Conservation (phyloP, 2,113 vertebrate species). For the Mastomys coucha region DNA sequence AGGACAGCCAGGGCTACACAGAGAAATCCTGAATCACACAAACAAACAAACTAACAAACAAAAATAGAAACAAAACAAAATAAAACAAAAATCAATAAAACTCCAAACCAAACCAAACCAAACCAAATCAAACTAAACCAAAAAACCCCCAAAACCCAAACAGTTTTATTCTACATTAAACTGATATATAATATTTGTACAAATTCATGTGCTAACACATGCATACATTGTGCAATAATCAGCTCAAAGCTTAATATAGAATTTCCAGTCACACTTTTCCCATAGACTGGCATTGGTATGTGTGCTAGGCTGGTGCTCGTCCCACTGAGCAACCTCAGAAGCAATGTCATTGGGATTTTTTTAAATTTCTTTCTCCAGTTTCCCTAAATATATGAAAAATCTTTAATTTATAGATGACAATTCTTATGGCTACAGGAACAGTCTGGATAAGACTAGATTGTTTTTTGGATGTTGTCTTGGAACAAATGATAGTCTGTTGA, state of each 20-base stretch:
- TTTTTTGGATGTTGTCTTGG: not conserved
- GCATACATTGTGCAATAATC: not conserved
- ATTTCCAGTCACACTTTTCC: not conserved
- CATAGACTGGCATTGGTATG: not conserved
- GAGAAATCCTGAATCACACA: too few relatives aligned
- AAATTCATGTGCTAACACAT: not conserved
- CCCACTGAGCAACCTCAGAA: not conserved
- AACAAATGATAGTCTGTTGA: not conserved
- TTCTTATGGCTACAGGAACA: not conserved
- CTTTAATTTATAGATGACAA: not conserved
- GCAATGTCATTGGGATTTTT: not conserved
- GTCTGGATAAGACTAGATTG: not conserved
- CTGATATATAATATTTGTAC: not conserved
- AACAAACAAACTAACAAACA: too few relatives aligned
- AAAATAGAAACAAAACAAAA: too few relatives aligned
- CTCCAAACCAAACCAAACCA: too few relatives aligned
- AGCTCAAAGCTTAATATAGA: not conserved
- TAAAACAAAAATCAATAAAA: too few relatives aligned
- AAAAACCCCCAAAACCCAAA: too few relatives aligned
- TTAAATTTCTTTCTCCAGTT: conserved; percentile 31
- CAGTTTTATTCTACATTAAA: not conserved
- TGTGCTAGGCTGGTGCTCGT: not conserved
- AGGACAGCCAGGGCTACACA: too few relatives aligned
- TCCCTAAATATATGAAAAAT: conserved; percentile 29
- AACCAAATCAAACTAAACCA: too few relatives aligned